Evolutionary conservation across 2,113 vertebrate species (phyloP), one percentile per base, ranked within the genome.

Genomic region (Dryoscopus gambensis): DNA sequence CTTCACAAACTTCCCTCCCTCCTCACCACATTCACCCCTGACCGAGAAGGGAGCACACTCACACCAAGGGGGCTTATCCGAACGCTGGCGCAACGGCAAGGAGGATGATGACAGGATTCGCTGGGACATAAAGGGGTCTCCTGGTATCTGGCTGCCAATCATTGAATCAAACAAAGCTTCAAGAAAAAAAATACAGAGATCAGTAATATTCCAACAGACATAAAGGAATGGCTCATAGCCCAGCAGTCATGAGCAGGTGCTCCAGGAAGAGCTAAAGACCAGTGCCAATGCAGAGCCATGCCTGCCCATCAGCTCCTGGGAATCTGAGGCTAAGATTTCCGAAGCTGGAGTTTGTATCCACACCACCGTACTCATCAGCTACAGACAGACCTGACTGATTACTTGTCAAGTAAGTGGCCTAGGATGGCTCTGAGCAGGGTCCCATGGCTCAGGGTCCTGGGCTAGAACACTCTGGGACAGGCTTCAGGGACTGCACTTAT

Each of bases 1-100:
- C 53, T 24, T 24, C 46, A 57, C 33, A 57, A 8, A 55, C 7
- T 21, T 27, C 75, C 56, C 75, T 84, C 79, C 62, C n/a, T 57
- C 22, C 21, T 25, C 57, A 39, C 2, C 31, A 40, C 40, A 15
- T 17, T 25, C 5, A 4, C 17, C 81, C 56, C 17, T 24, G 25
- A 37, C 40, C 5, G 52, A 82, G 76, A 52, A 92, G 64, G 70
- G 40, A 84, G 63, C 50, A 70, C 96, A 99, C 99, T 99, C 98
- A 99, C 99, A 99, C 99, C 99, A 99, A 3, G 99, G 99, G 37
- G 99, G 99, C 42, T 98, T 99, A 93, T 99, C 99, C 3, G 98
- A 98, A 33, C 98, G 98, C 90, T 98, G 98, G 39, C 97, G 98
- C 90, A 99, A 56, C 0, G 98, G 98, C 87, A 98, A 52, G 28